Evolutionary conservation across 2,113 vertebrate species (phyloP).

Genomic region (Chinchilla lanigera): DNA sequence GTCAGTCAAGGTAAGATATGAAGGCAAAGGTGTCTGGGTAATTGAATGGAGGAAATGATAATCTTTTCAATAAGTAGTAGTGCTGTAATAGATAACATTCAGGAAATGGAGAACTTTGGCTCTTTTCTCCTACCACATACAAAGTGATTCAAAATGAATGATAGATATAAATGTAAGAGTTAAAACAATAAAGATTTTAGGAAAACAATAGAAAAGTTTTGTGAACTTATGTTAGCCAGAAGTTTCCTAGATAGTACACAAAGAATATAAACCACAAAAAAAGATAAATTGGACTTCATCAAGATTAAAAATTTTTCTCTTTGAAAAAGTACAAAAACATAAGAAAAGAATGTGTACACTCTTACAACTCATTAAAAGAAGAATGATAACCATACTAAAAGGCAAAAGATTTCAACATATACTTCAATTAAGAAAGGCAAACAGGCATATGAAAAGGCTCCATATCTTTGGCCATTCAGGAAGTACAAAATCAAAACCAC

Average conservation of each 20-base stretch:
- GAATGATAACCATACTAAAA: background rate
- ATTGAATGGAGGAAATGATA: background rate
- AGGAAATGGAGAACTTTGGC: background rate
- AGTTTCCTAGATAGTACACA: background rate
- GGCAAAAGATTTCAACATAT: background rate
- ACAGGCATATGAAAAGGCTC: background rate
- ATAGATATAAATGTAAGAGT: background rate
- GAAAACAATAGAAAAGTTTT: background rate
- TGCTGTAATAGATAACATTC: background rate
- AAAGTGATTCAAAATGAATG: background rate
- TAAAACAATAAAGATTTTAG: background rate
- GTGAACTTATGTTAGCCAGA: background rate
- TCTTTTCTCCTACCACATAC: background rate
- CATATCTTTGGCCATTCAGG: background rate
- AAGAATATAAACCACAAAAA: background rate
- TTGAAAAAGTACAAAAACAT: background rate
- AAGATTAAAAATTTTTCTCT: conserved; percentile 6
- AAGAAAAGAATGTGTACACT: background rate
- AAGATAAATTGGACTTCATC: background rate
- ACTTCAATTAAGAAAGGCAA: background rate
- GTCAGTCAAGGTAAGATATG: background rate
- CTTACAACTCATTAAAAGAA: background rate
- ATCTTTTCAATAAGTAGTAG: background rate
- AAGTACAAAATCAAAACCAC: background rate
- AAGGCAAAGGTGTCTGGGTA: background rate